Evolutionary conservation across 2,113 vertebrate genomes (phyloP).

Genomic region (Nesogale talazaci): DNA sequence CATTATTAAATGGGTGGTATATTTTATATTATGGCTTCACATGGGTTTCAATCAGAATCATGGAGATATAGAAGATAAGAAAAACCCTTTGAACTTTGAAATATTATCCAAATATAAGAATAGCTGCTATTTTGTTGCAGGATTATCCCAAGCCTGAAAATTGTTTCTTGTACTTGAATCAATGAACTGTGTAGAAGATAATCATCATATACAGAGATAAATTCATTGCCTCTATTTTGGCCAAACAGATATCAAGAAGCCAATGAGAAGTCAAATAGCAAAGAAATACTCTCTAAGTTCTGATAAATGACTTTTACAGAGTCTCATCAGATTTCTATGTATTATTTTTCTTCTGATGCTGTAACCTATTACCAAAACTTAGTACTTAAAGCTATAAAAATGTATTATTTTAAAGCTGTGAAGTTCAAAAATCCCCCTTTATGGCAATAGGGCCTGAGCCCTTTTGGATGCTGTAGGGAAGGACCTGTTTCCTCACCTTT

Average conservation of each 20-base stretch:
- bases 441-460: not conserved
- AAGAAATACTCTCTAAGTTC: accelerated
- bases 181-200: not conserved
- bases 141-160: too few relatives aligned
- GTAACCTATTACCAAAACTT: too few relatives aligned
- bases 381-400: accelerated
- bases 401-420: accelerated
- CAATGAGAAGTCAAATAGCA: not conserved
- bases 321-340: too few relatives aligned
- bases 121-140: too few relatives aligned
- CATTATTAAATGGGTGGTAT: too few relatives aligned
- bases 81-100: not conserved
- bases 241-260: too few relatives aligned
- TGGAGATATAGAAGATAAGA: not conserved
- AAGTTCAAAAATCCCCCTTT: not conserved
- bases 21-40: not conserved
- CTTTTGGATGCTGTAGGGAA: not conserved
- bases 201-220: too few relatives aligned
- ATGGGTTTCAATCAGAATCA: not conserved
- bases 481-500: not conserved
- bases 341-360: accelerated
- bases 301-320: not conserved
- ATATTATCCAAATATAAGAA: too few relatives aligned
- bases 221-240: not conserved
- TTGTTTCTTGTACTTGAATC: not conserved